phyloP scores from a whole-genome alignment of 2,888 invertebrate species.

The Bedellia somnulentella region DNA sequence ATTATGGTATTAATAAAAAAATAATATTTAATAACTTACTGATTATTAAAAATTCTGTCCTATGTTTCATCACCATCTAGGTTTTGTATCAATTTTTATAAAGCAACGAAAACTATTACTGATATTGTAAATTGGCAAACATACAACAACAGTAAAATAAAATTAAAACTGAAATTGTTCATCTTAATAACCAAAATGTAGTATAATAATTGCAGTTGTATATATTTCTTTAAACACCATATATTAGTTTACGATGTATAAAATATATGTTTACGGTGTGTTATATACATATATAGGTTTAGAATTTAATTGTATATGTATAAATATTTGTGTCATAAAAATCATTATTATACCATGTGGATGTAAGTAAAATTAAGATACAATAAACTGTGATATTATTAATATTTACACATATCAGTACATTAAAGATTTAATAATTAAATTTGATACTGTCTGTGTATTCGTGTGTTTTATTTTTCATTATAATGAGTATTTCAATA shows the following conservation, averaged over 20 bases:
- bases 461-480: no score
- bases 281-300: constrained; percentile 15
- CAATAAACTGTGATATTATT: no score
- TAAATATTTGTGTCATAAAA: no score
- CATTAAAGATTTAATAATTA: no score
- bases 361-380: no score
- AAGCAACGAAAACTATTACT: no score
- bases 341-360: no score
- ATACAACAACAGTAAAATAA: background rate
- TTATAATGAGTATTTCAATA: no score
- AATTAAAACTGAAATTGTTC: background rate
- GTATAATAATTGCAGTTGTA: background rate
- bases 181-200: background rate
- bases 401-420: no score
- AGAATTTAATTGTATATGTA: constrained; percentile 14
- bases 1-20: constrained; percentile 41
- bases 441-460: no score
- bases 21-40: background rate
- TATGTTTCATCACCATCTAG: background rate
- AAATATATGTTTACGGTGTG: background rate
- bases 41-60: background rate
- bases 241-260: background rate
- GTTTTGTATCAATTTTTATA: no score
- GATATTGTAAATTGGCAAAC: no score
- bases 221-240: background rate